These are phyloP conservation scores for Gymnogyps californianus DNA, from an alignment of 2,113 vertebrate genomes.

Conservation along the genomic window DNA sequence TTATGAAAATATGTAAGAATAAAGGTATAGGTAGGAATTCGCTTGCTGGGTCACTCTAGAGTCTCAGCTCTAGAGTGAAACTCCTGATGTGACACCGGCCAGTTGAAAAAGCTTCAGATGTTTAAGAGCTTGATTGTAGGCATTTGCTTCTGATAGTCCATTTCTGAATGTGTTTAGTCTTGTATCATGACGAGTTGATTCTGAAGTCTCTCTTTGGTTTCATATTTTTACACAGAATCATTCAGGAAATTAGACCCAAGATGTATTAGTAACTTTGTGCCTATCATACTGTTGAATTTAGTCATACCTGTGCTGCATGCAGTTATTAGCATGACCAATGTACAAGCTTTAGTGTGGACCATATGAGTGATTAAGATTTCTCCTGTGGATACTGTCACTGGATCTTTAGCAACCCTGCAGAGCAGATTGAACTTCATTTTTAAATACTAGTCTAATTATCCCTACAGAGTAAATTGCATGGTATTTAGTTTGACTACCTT, in stretches of 20 bases:
- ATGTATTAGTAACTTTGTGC: neutral
- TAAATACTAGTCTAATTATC: slow-evolving; percentile 22
- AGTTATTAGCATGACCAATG: neutral
- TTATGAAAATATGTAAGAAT: neutral
- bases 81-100: neutral
- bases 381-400: neutral
- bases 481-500: slow-evolving; percentile 9
- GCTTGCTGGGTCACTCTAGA: neutral
- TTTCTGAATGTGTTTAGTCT: neutral
- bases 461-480: slow-evolving; percentile 20
- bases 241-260: neutral
- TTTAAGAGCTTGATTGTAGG: neutral
- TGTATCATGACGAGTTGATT: neutral
- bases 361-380: neutral
- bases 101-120: neutral
- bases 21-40: neutral
- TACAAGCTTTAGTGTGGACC: neutral
- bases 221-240: neutral
- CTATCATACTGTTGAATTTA: neutral
- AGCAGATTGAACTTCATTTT: neutral
- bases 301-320: neutral
- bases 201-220: neutral
- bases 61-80: neutral
- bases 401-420: neutral
- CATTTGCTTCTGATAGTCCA: neutral